A percentile compares a stretch with the other conserved stretches of the same genome.
Evolutionary conservation across 2,888 invertebrate genomes (phyloP).

Genomic region (Caenorhabditis parvicauda): DNA sequence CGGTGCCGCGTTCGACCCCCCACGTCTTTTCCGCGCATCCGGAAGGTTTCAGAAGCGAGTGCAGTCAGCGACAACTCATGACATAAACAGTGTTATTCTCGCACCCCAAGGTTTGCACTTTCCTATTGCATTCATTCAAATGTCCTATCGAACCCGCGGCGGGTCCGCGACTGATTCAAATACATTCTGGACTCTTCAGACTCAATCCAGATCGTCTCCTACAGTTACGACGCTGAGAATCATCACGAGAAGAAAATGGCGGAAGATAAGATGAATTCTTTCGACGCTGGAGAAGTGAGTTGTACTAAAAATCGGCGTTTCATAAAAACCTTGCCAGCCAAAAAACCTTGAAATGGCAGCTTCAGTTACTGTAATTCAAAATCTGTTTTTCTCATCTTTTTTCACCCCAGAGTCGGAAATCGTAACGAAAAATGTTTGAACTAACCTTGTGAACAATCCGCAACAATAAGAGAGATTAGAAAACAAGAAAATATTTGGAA

Average conservation of each 20-base stretch:
- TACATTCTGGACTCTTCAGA: constrained; percentile 9
- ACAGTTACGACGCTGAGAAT: constrained; percentile 36
- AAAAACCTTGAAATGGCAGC: too few species aligned
- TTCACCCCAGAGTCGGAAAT: too few species aligned
- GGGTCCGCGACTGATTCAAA: neutral
- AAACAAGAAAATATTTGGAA: too few species aligned
- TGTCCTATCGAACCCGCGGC: too few species aligned
- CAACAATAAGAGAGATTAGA: too few species aligned
- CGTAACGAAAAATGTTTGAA: too few species aligned
- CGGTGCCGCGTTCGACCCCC: constrained; percentile 10
- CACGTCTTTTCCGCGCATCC: constrained; percentile 24
- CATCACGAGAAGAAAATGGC: constrained; percentile 40
- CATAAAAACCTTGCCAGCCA: neutral
- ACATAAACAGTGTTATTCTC: constrained; percentile 25
- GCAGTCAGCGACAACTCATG: constrained; percentile 30
- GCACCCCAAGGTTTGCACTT: constrained; percentile 17
- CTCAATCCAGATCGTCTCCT: constrained; percentile 26
- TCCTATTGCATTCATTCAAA: too few species aligned
- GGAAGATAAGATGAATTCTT: constrained; percentile 28
- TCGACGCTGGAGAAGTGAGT: constrained; percentile 30
- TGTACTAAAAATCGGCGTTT: neutral
- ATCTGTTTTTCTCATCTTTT: too few species aligned
- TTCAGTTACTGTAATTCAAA: too few species aligned
- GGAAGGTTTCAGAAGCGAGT: constrained; percentile 29
- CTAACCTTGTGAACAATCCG: too few species aligned